A percentile compares a stretch with the other conserved stretches of the same genome.
Evolutionary conservation across 2,888 invertebrate genomes (phyloP).

Genomic region (Orthosia gracilis): DNA sequence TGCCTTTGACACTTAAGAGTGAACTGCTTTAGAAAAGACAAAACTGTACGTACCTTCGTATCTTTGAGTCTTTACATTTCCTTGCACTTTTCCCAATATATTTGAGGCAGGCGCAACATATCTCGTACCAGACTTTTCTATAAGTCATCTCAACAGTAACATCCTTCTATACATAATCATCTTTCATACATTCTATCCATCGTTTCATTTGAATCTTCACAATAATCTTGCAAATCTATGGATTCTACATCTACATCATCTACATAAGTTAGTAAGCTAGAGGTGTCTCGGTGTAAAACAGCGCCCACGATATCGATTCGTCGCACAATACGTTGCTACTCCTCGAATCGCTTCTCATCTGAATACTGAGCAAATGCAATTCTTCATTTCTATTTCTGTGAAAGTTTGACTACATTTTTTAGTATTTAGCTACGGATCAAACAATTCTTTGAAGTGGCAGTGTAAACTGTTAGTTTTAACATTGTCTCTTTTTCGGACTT

Average conservation of each 20-base stretch:
- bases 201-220: not conserved
- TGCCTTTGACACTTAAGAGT: not conserved
- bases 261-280: conserved; percentile 15
- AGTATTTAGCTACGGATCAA: not conserved
- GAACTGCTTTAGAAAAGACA: not conserved
- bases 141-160: not conserved
- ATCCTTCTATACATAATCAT: not conserved
- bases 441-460: not conserved
- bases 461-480: not conserved
- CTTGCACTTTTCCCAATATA: rapidly evolving
- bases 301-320: conserved; percentile 55
- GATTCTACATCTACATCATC: conserved; percentile 17
- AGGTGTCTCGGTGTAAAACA: conserved; percentile 60
- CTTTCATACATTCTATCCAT: not conserved
- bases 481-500: not conserved
- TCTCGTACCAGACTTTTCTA: not conserved
- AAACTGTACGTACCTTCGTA: not conserved
- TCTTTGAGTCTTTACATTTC: not conserved
- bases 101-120: not conserved
- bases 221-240: conserved; percentile 20
- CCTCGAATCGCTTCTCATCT: conserved; percentile 52
- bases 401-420: not conserved
- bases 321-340: conserved; percentile 57
- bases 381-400: conserved; percentile 27
- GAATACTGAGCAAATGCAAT: conserved; percentile 45